Conservation (phyloP, 2,797 vertebrate genomes). For the Propithecus deckenii region DNA sequence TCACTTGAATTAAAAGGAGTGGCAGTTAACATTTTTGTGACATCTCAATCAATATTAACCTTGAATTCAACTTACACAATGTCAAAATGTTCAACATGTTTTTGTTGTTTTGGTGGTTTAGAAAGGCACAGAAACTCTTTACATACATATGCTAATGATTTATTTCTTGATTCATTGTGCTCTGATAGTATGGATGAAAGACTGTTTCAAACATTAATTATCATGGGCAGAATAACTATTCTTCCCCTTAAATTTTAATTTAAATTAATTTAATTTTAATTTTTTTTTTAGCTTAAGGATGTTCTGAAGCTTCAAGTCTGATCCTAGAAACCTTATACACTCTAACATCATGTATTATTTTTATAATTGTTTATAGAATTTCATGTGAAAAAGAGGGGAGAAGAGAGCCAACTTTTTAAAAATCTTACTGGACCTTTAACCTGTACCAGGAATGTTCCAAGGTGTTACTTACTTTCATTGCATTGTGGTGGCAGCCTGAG, state of each 20-base stretch:
- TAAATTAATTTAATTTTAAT: neutral
- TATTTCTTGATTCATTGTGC: neutral
- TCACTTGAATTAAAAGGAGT: neutral
- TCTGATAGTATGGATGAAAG: neutral
- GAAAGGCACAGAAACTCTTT: neutral
- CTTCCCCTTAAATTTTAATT: constrained; percentile 17
- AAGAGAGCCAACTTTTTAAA: neutral
- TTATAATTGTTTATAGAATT: neutral
- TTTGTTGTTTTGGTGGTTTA: neutral
- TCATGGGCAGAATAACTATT: neutral
- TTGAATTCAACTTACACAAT: neutral
- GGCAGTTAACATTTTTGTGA: neutral
- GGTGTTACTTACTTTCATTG: neutral
- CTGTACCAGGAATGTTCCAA: neutral
- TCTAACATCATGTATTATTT: neutral
- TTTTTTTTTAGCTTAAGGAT: neutral
- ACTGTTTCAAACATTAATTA: neutral
- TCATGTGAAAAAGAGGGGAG: neutral
- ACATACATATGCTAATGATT: neutral
- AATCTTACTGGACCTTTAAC: neutral
- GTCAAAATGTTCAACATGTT: neutral
- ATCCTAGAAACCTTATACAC: neutral
- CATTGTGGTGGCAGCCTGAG: neutral
- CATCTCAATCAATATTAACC: neutral
- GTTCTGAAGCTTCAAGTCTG: neutral